Conservation (phyloP, 1,140 invertebrate genomes). For the Formica exsecta region DNA sequence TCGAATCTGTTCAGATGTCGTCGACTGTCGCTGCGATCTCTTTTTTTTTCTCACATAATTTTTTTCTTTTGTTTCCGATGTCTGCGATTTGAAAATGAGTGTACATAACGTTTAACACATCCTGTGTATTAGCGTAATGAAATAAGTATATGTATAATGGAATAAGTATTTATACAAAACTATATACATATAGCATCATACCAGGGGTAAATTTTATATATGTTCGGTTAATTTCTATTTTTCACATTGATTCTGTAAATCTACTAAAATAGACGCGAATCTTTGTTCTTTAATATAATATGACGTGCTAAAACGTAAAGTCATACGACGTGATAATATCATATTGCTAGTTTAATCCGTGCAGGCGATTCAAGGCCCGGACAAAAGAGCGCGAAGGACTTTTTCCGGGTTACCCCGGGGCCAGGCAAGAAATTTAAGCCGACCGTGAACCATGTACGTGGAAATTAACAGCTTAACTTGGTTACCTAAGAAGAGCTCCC, state of each 20-base stretch:
- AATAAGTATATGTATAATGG: neutral
- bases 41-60: slow-evolving; percentile 41
- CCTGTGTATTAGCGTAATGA: neutral
- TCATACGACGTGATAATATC: slow-evolving; percentile 59
- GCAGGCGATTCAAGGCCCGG: slow-evolving; percentile 29
- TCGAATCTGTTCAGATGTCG: slow-evolving; percentile 68
- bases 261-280: no score
- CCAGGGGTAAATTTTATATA: neutral
- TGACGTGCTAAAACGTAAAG: slow-evolving; percentile 18
- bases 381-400: slow-evolving; percentile 53
- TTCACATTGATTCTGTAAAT: neutral
- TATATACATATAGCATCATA: neutral
- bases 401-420: slow-evolving; percentile 43
- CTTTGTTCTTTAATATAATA: slow-evolving; percentile 11
- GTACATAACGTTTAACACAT: neutral
- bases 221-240: neutral
- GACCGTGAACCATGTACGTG: slow-evolving; percentile 71
- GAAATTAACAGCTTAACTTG: slow-evolving; percentile 77
- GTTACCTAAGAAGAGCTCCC: slow-evolving; percentile 72
- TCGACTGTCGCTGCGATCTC: slow-evolving; percentile 47
- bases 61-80: neutral
- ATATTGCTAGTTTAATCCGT: slow-evolving; percentile 48
- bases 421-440: slow-evolving; percentile 74
- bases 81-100: neutral
- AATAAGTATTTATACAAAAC: neutral